These are phyloP conservation scores for Cosmia pyralina DNA, from an alignment of 2,888 invertebrate species.

Conservation along the genomic window DNA sequence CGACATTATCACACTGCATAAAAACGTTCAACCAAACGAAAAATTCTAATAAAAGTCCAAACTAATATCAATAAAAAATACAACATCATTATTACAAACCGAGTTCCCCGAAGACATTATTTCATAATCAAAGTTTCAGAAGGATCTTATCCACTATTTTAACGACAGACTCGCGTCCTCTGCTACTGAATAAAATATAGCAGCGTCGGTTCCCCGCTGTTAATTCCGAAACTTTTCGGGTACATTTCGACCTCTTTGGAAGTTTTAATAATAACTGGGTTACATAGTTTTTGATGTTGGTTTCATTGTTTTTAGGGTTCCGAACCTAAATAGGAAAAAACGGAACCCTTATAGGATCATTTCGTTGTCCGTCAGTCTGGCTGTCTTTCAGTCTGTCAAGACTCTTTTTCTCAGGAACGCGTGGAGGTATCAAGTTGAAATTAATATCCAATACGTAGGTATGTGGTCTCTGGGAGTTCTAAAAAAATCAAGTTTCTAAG, in stretches of 20 bases:
- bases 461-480: no score
- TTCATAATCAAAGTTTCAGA: slow-evolving; percentile 37
- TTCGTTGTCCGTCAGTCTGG: no score
- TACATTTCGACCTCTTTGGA: slow-evolving; percentile 14
- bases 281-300: slow-evolving; percentile 14
- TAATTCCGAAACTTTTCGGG: slow-evolving; percentile 54
- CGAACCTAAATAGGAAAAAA: no score
- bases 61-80: not conserved
- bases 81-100: slow-evolving; percentile 18
- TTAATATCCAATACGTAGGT: no score
- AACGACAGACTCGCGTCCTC: slow-evolving; percentile 26
- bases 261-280: slow-evolving; percentile 40
- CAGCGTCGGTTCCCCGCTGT: slow-evolving; percentile 17
- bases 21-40: no score
- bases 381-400: no score
- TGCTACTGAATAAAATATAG: slow-evolving; percentile 57
- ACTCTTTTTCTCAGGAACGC: no score
- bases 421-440: no score
- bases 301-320: not conserved
- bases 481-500: no score
- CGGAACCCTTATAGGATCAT: no score
- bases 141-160: slow-evolving; percentile 46
- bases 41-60: not conserved
- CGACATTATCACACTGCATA: no score
- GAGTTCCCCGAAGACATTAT: slow-evolving; percentile 39